Base-by-base conservation (phyloP, 1,140 invertebrate species). In the Acromyrmex heyeri region DNA sequence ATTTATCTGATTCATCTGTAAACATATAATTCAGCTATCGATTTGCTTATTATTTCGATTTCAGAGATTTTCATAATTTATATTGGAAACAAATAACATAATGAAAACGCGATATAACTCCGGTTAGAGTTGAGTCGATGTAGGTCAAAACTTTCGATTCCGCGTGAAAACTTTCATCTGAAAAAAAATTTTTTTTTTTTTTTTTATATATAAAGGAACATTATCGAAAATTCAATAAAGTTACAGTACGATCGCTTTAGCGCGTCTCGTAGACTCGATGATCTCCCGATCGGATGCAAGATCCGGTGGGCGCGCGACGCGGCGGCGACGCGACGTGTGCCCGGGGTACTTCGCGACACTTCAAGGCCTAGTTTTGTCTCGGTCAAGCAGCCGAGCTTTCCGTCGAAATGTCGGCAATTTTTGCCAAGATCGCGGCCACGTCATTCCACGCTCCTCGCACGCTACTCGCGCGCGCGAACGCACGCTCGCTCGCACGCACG, bases 351-450 rank as follows among this genome's bases (percentile, higher is more conserved):
- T 38, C 62, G 77, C 72, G 85, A 69, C 55, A 53, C 65, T 30
- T 64, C 88, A 87, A 89, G 86, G 88, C 57, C 86, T 67, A 69
- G 70, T 88, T 77, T 88, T 69, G 76, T 86, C 73, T 65, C 76
- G 62, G 38, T 57, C 53, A 67, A 69, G n/a, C 53, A 67, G 24
- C 27, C 48, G 30, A 69, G 85, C 77, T 86, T 57, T 62, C 50
- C 61, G 72, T 77, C 72, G 81, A 88, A 88, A 86, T 50, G 75
- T 50, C 57, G 53, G 18, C 57, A 70, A 88, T 91, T 91, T 90
- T 91, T 90, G 86, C 69, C 61, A 44, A 69, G 87, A 88, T 62
- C 69, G 85, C 76, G 65, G 75, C 86, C 89, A 87, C 90, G 89
- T 91, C 90, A 90, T 90, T 82, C 61, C 82, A 38, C 57, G 70